Base-by-base conservation (phyloP, 2,888 invertebrate species). In the Encarsia formosa region DNA sequence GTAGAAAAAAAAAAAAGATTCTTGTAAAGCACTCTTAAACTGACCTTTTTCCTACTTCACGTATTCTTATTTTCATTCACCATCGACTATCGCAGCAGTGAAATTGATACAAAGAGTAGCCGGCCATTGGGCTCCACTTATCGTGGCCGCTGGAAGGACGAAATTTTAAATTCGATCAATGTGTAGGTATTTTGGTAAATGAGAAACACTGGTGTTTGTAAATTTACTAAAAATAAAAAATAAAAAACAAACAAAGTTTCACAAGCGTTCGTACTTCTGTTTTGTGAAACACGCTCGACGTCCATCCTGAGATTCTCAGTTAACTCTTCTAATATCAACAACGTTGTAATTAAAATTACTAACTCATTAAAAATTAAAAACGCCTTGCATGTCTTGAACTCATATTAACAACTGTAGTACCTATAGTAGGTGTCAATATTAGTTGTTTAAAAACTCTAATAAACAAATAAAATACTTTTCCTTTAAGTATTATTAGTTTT, bases 121-220 rank as follows among this genome's bases (percentile, higher is more conserved):
- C 59, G 63, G 50, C 61, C 63, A 46, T 51, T 61, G 55, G 61
- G 60, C 55, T 61, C 63, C 53, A 58, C 61, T 57, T 57, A 57
- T 50, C 63, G 63, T 61, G 62, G 63, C 19, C 62, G 61, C 52
- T 62, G 62, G 62, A 63, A 63, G 62, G 63, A 63, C 53, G 62
- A 63, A 55, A 61, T 63, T 49, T 61, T 63, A 48, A 62, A 61
- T 55, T 59, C 61, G 20, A 50, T 63, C 38, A 62, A 61, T 34
- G 61, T 63, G 63, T 63, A 63, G 54, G 63, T 63, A 63, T 57
- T 38, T 35, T 20, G 47, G 13, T 37, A 19, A 6, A 26, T 8
- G 6, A 26, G 26, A 26, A 37, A 37, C 5, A 8, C 20, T 13
- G 37, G 19, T 34, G 5, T n/a, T 29, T 29, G 13, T 29, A 38